Evolutionary conservation across 2,888 invertebrate genomes (phyloP).

Genomic region (Seira ritae): DNA sequence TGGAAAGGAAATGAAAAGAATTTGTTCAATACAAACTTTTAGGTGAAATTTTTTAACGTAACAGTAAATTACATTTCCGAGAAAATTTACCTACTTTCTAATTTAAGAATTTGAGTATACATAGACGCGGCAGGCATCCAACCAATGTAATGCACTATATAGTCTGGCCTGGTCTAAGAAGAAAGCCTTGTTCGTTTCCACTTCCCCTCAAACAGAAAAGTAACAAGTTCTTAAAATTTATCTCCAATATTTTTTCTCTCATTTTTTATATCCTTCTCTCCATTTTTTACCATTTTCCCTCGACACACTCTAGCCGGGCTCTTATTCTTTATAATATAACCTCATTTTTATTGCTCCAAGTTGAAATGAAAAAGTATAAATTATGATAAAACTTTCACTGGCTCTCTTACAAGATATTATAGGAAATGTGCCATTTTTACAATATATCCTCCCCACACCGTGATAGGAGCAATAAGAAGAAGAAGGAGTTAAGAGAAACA

Average conservation of each 20-base stretch:
- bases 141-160: no score
- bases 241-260: slow-evolving; percentile 37
- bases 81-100: no score
- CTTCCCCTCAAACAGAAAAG: slow-evolving; percentile 11
- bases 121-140: no score
- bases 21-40: no score
- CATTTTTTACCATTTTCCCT: slow-evolving; percentile 25
- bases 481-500: slow-evolving; percentile 11
- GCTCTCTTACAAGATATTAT: slow-evolving; percentile 44
- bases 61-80: no score
- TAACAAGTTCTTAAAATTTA: slow-evolving; percentile 55
- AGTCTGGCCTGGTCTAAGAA: neutral
- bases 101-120: no score
- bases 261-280: slow-evolving; percentile 25
- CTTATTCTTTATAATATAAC: slow-evolving; percentile 45
- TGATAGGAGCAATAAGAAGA: slow-evolving; percentile 1
- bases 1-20: no score
- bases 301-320: slow-evolving; percentile 20
- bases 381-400: slow-evolving; percentile 61
- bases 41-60: no score
- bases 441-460: neutral
- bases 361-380: slow-evolving; percentile 62
- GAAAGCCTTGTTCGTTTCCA: slow-evolving; percentile 1
- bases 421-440: slow-evolving; percentile 45
- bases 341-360: slow-evolving; percentile 62